Percentiles rank a stretch among this genome's conserved stretches.
These are phyloP conservation scores for Hirtodrosophila confusa DNA, from an alignment of 2,888 invertebrate genomes.

Conservation along the genomic window DNA sequence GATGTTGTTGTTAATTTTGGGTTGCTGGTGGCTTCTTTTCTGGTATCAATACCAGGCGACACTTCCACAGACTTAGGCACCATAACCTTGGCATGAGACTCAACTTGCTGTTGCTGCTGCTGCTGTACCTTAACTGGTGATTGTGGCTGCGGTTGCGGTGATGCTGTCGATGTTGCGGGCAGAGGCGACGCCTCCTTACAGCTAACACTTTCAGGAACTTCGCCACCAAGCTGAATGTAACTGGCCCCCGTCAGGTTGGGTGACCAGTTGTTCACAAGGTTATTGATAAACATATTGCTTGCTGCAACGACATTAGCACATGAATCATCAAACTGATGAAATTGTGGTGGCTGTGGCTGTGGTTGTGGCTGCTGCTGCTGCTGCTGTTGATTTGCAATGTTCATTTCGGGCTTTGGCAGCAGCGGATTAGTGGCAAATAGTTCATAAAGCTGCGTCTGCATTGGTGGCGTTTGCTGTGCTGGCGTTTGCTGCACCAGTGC, in stretches of 20 bases:
- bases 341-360: constrained; percentile 22
- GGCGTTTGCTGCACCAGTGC: constrained; percentile 35
- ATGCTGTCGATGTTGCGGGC: constrained; percentile 1
- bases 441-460: constrained; percentile 82
- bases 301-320: constrained; percentile 14
- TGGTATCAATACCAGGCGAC: constrained; percentile 2
- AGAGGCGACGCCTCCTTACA: constrained; percentile 35
- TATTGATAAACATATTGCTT: constrained; percentile 80
- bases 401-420: constrained; percentile 73
- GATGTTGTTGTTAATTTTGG: constrained; percentile 11
- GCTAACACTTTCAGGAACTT: constrained; percentile 42
- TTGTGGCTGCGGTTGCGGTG: constrained; percentile 4
- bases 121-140: constrained; percentile 37
- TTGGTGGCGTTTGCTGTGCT: constrained; percentile 61
- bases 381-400: constrained; percentile 33
- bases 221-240: constrained; percentile 79
- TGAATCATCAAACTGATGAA: constrained; percentile 54
- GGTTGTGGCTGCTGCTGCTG: constrained; percentile 18
- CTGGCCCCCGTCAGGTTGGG: constrained; percentile 82
- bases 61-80: constrained; percentile 21
- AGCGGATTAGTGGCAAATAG: constrained; percentile 82
- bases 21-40: constrained; percentile 11
- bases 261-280: constrained; percentile 83
- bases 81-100: constrained; percentile 23
- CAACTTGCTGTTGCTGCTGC: constrained; percentile 21